phyloP scores from a whole-genome alignment of 2,797 vertebrate species.

The Danio albolineatus region DNA sequence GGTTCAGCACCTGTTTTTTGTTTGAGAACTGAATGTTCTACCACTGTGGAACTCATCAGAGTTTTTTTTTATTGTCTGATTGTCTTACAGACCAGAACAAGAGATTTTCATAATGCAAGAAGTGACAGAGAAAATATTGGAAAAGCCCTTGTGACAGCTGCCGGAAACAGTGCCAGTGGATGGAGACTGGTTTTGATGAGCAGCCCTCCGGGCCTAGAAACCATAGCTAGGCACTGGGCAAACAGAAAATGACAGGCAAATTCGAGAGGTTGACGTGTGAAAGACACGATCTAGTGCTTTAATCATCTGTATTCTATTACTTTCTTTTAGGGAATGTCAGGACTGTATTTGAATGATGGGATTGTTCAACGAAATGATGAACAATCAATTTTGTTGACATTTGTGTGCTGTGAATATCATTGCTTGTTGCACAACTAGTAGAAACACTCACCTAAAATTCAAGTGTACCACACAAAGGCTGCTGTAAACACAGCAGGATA shows the following conservation, averaged over 20 bases:
- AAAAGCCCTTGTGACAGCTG: slow-evolving; percentile 45
- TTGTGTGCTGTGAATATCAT: slow-evolving; percentile 22
- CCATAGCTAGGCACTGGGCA: slow-evolving; percentile 14
- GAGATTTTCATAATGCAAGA: slow-evolving; percentile 48
- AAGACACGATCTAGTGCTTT: slow-evolving; percentile 19
- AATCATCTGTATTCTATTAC: not conserved
- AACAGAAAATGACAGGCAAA: slow-evolving; percentile 34
- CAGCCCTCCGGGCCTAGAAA: slow-evolving; percentile 24
- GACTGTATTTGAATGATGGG: not conserved
- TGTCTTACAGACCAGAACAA: slow-evolving; percentile 57
- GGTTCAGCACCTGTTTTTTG: slow-evolving; percentile 15
- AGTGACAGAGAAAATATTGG: slow-evolving; percentile 45
- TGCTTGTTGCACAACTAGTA: slow-evolving; percentile 9
- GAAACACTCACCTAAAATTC: slow-evolving; percentile 23
- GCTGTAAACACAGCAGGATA: slow-evolving; percentile 34
- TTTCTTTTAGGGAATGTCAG: slow-evolving; percentile 24
- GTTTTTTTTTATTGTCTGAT: slow-evolving; percentile 39
- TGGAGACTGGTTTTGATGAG: slow-evolving; percentile 48
- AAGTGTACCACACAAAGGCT: slow-evolving; percentile 21
- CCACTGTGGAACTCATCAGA: slow-evolving; percentile 49
- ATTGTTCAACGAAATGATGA: not conserved
- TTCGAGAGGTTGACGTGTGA: slow-evolving; percentile 1
- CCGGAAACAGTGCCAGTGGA: slow-evolving; percentile 39
- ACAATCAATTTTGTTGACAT: slow-evolving; percentile 41
- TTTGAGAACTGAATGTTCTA: slow-evolving; percentile 35